Conservation (phyloP, 1,140 invertebrate species). For the Sitophilus oryzae region DNA sequence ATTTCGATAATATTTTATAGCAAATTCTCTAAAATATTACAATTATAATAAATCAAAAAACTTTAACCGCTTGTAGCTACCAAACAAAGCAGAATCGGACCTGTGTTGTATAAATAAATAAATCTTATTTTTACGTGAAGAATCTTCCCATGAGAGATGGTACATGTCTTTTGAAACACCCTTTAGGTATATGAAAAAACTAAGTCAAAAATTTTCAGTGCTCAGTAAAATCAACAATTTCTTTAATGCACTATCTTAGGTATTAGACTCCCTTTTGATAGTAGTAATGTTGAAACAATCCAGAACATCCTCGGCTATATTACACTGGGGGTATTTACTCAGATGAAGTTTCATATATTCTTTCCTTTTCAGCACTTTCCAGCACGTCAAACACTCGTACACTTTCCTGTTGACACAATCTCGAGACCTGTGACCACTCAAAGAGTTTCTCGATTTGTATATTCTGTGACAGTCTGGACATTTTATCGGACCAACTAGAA, state of each 20-base stretch:
- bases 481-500: no score
- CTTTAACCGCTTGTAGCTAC: no score
- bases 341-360: conserved; percentile 4
- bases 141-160: no score
- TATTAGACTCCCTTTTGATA: not conserved
- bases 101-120: no score
- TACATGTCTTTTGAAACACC: no score
- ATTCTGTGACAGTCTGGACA: conserved; percentile 8
- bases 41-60: no score
- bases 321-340: not conserved
- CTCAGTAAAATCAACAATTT: not conserved
- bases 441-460: conserved; percentile 5
- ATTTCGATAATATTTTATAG: no score
- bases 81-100: no score
- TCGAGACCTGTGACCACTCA: conserved; percentile 3
- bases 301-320: not conserved
- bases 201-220: no score
- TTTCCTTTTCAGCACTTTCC: conserved; percentile 1
- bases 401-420: conserved; percentile 9
- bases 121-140: no score
- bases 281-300: not conserved
- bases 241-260: not conserved
- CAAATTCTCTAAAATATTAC: no score
- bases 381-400: conserved; percentile 3
- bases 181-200: no score